Evolutionary conservation across 2,113 vertebrate genomes (phyloP).

Genomic region (Lepus americanus): DNA sequence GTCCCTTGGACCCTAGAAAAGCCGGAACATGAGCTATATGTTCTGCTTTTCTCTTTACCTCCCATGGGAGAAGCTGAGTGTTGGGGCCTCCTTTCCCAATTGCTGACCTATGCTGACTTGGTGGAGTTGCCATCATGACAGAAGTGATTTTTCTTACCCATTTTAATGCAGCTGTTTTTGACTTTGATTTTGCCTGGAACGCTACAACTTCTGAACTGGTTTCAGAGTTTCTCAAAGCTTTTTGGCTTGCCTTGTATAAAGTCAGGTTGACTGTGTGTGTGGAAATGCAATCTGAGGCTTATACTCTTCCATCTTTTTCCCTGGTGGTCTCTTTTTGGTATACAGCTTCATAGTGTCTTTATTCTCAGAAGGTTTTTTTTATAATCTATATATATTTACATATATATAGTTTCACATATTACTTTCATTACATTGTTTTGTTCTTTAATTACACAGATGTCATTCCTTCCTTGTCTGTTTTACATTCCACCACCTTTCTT

Average conservation of each 20-base stretch:
- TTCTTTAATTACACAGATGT: slow-evolving; percentile 2
- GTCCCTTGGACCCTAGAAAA: background rate
- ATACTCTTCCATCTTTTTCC: background rate
- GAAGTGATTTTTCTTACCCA: background rate
- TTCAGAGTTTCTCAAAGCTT: background rate
- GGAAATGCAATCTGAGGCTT: background rate
- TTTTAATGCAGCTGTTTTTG: background rate
- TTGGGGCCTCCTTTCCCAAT: background rate
- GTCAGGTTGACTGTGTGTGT: background rate
- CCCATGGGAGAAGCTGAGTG: background rate
- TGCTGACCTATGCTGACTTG: background rate
- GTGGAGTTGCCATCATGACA: background rate
- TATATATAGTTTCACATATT: background rate
- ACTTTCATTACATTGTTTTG: background rate
- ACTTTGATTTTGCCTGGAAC: background rate
- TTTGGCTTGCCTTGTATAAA: background rate
- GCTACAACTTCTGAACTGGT: background rate
- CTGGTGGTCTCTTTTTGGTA: background rate
- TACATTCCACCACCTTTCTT: background rate
- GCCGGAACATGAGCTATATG: background rate
- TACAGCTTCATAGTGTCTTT: background rate
- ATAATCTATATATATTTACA: background rate
- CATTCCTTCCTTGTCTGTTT: slow-evolving; percentile 12
- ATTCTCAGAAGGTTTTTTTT: background rate
- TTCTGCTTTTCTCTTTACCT: background rate